Base-by-base conservation (phyloP, 2,888 invertebrate species). In the Exocentrus adspersus region DNA sequence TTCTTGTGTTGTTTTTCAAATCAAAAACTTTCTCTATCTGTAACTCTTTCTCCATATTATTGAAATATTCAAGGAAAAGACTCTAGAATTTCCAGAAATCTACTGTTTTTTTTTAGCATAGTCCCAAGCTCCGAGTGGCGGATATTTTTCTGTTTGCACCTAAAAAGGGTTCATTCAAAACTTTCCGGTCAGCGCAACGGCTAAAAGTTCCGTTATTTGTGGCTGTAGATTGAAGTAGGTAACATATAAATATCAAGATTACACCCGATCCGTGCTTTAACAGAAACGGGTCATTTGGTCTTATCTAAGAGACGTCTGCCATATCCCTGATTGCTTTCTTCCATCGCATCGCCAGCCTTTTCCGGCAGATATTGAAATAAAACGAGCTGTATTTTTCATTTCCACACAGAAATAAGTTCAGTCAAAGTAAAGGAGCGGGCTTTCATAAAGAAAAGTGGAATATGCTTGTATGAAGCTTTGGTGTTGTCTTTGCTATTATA, bases 161-260 rank as follows among this genome's bases (percentile, higher is more conserved):
- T 16, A 57, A 57, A 45, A 32, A 30, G 57, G n/a, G n/a, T 45
- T 57, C 45, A 57, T 57, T n/a, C 30, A 30, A 46, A 57, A 57
- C 45, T 57, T 57, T 46, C 57, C 45, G 46, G 57, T 57, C 57
- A 57, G 30, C 32, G 57, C n/a, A n/a, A n/a, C n/a, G n/a, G n/a
- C n/a, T n/a, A n/a, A n/a, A n/a, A n/a, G n/a, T n/a, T n/a, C n/a
- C n/a, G n/a, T n/a, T n/a, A n/a, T n/a, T n/a, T n/a, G n/a, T n/a
- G n/a, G 14, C 20, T 46, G 20, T 9, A 24, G 20, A 57, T 57
- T 57, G 46, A 46, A 57, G 24, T 19, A 21, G 57, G 46, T 32
- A 28, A 57, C 43, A 32, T 57, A 28, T 30, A 54, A 43, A 54
- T 19, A 45, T 57, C 46, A n/a, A 57, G 43, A 57, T 57, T 57